Percentiles rank a stretch among this genome's conserved stretches.
These are phyloP conservation scores for Selene dorsalis DNA, from an alignment of 2,797 vertebrate species.

Conservation along the genomic window DNA sequence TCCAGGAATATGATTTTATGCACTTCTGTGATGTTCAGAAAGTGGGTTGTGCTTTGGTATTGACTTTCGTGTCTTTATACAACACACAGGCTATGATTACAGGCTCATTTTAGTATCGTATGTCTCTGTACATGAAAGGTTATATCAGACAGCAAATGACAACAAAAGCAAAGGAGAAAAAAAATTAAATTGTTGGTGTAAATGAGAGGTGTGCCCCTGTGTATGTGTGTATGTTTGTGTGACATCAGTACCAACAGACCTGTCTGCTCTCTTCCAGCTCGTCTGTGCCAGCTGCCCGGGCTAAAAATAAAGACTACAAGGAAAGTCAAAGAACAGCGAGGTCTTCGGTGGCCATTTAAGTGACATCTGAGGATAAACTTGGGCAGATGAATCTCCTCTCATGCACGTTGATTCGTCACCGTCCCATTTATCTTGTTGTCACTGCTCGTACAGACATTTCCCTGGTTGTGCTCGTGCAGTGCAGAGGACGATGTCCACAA, in stretches of 20 bases:
- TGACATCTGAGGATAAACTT: constrained; percentile 35
- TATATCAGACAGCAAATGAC: background rate
- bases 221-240: background rate
- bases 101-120: background rate
- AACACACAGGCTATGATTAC: background rate
- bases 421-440: background rate
- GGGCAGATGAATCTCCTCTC: constrained; percentile 7
- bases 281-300: constrained; percentile 61
- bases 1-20: constrained; percentile 21
- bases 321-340: constrained; percentile 57
- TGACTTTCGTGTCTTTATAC: background rate
- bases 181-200: background rate
- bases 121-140: background rate
- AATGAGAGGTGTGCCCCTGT: background rate
- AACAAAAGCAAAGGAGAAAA: background rate
- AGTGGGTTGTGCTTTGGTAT: background rate
- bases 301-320: constrained; percentile 78
- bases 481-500: background rate
- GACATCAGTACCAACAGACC: constrained; percentile 38
- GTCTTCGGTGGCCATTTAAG: constrained; percentile 18
- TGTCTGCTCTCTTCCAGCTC: constrained; percentile 48
- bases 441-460: background rate
- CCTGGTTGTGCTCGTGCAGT: background rate
- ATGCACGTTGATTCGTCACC: constrained; percentile 11
- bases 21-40: constrained; percentile 4